Evolutionary conservation across 2,888 invertebrate genomes (phyloP), one percentile per base, ranked within the genome.

Genomic region (Dryomyza anilis): DNA sequence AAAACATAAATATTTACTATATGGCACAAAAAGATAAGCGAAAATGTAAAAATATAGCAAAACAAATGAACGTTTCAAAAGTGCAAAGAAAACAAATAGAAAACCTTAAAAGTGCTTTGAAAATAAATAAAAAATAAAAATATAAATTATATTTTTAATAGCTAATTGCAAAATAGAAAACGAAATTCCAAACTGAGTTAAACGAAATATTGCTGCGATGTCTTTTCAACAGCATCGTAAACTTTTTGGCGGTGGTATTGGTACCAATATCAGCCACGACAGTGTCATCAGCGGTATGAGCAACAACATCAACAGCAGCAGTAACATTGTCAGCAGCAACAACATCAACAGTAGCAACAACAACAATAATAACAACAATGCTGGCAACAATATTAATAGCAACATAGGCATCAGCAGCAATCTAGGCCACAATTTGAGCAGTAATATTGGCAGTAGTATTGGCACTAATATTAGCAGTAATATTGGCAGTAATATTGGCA

Each of bases 161-260:
- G n/a, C n/a, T n/a, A n/a, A n/a, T n/a, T n/a, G n/a, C n/a, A n/a
- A n/a, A n/a, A 39, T n/a, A 39, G 7, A 39, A 12, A 39, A n/a
- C 39, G 39, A 7, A 2, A 39, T n/a, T 2, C 14, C 7, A 33
- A 12, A 33, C 7, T 12, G 33, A 33, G 33, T 7, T 8, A 33
- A 25, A 23, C 8, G 23, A 23, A 2, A 23, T 23, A 25, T 23
- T 25, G 12, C 3, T 3, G 39, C 39, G 39, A 59, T 59, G 61
- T 43, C 76, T 67, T 76, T 73, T 65, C 68, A 76, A 69, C 76
- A 74, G 69, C 75, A 76, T 64, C 77, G 78, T 59, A 77, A 77
- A 68, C 68, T 77, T 25, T 74, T 74, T 45, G 72, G 70, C 67
- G 71, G 77, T 68, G 78, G 76, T 63, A 56, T 58, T 46, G 65